phyloP scores from a whole-genome alignment of 1,140 invertebrate genomes.

The Papilio helenus region DNA sequence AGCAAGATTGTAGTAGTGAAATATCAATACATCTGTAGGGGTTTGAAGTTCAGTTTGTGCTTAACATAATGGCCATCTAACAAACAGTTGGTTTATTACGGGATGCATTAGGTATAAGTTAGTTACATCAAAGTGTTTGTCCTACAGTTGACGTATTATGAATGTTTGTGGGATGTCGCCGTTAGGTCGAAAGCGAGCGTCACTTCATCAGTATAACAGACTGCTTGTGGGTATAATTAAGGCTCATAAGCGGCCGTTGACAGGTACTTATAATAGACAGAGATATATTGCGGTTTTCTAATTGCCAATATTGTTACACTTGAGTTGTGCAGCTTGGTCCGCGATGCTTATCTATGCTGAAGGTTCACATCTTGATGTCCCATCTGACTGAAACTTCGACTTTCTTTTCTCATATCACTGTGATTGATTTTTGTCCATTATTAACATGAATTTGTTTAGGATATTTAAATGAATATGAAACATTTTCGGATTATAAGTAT shows the following conservation, averaged over 20 bases:
- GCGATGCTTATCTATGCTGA: constrained; percentile 10
- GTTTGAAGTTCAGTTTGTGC: neutral
- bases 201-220: constrained; percentile 38
- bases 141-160: neutral
- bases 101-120: neutral
- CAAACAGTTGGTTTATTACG: neutral
- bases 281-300: constrained; percentile 51
- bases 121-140: neutral
- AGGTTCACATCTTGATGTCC: constrained; percentile 16
- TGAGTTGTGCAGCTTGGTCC: constrained; percentile 19
- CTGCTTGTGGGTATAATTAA: constrained; percentile 50
- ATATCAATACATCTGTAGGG: neutral
- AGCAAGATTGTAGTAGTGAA: neutral
- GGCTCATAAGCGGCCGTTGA: constrained; percentile 45
- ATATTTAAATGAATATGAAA: neutral
- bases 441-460: neutral
- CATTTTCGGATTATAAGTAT: too few relatives aligned
- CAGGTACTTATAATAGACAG: constrained; percentile 37
- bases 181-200: constrained; percentile 20
- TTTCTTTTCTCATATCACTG: constrained; percentile 7
- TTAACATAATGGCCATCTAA: neutral
- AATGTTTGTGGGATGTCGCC: neutral
- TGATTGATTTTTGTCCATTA: neutral
- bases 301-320: constrained; percentile 50
- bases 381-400: neutral